A percentile compares a stretch with the other conserved stretches of the same genome.
phyloP scores from a whole-genome alignment of 2,797 vertebrate species.

The Myotis myotis region DNA sequence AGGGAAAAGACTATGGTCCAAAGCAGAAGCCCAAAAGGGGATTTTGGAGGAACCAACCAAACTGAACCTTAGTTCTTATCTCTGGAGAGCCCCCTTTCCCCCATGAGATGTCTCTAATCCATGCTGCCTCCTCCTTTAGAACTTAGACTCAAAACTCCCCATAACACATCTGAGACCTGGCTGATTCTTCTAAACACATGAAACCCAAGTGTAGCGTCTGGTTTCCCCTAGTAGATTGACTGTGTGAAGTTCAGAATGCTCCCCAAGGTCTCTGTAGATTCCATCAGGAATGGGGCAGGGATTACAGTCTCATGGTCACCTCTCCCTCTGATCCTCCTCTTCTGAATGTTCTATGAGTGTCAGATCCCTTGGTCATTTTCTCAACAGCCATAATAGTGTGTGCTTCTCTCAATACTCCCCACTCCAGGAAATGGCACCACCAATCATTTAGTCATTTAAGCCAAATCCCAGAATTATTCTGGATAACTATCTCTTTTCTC shows the following conservation, averaged over 20 bases:
- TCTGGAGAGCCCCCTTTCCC: neutral
- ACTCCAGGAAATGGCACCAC: neutral
- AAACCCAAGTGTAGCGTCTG: slow-evolving; percentile 7
- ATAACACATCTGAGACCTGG: neutral
- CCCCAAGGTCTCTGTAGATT: neutral
- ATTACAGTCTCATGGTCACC: neutral
- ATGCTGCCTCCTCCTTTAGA: neutral
- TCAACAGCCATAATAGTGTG: neutral
- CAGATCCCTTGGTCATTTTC: neutral
- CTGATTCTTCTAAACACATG: neutral
- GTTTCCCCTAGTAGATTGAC: neutral
- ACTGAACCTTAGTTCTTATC: neutral
- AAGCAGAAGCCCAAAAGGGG: neutral
- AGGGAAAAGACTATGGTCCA: neutral
- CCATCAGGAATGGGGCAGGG: neutral
- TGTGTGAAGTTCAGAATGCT: neutral
- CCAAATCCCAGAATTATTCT: neutral
- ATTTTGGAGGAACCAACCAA: neutral
- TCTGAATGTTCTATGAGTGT: neutral
- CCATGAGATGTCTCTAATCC: neutral
- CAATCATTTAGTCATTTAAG: neutral
- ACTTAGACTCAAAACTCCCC: neutral
- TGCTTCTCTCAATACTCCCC: neutral
- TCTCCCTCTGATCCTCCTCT: neutral
- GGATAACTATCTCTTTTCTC: neutral